Conservation (phyloP, 2,888 invertebrate species). For the Pseudococcus longispinus region DNA sequence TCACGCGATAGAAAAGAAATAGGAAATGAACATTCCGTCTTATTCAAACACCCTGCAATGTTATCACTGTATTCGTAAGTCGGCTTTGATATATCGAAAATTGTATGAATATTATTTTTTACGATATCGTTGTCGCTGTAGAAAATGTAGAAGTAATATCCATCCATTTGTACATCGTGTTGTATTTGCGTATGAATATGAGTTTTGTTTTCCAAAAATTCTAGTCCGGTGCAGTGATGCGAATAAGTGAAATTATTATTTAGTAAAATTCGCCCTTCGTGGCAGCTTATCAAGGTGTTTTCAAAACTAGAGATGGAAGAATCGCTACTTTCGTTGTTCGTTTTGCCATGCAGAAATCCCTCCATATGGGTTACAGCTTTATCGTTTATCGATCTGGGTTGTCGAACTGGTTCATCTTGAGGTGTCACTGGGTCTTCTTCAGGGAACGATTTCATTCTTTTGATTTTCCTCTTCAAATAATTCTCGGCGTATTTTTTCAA, state of each 20-base stretch:
- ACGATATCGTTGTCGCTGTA: constrained; percentile 85
- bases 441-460: not conserved
- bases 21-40: constrained; percentile 78
- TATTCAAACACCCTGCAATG: constrained; percentile 75
- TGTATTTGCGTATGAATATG: constrained; percentile 70
- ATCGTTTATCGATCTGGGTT: not conserved
- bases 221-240: constrained; percentile 72
- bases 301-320: constrained; percentile 84
- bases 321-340: constrained; percentile 64
- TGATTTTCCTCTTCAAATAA: not conserved
- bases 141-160: constrained; percentile 89
- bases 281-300: constrained; percentile 76
- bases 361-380: constrained; percentile 17
- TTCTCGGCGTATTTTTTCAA: constrained; percentile 20
- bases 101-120: constrained; percentile 80
- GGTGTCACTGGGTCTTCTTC: not conserved
- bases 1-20: constrained; percentile 77
- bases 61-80: constrained; percentile 79
- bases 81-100: constrained; percentile 85
- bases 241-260: constrained; percentile 76
- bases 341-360: constrained; percentile 36
- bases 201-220: constrained; percentile 72
- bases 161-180: constrained; percentile 77
- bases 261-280: constrained; percentile 77
- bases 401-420: not conserved